Base-by-base conservation (phyloP, 2,113 vertebrate species). In the Peromyscus polionotus region DNA sequence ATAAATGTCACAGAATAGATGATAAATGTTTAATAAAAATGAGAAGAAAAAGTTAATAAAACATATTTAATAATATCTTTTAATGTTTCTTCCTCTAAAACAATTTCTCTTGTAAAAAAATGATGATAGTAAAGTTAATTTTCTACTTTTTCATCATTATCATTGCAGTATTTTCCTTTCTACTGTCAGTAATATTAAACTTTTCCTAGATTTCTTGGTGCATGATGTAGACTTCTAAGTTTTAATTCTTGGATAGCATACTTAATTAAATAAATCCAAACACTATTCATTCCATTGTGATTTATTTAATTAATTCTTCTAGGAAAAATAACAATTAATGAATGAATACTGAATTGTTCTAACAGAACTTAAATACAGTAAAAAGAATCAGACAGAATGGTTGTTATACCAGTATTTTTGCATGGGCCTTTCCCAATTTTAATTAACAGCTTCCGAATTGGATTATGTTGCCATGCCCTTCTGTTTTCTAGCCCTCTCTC, bases 361-460 rank as follows among this genome's bases (percentile, higher is more conserved):
- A 48, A 95, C 8, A 5, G 2, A 39, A 73, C 31, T n/a, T 17
- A 63, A 73, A 94, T 36, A 95, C 13, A 84, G 75, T 93, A 83
- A 87, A 3, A 26, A 7, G 19, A 87, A 80, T 75, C 26, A 33
- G 48, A 68, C 22, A 65, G 59, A 81, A 9, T 75, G 24, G 51
- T 68, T 93, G 5, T 5, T 5, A 77, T 92, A 4, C 4, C 0
- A 39, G 17, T 33, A 61, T 20, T 92, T 94, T 90, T 96, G 3
- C 31, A 91, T 22, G 6, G 94, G 26, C 77, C 16, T 94, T 91
- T 91, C 42, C 16, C 39, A 91, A 72, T 96, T 91, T 97, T 97
- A 98, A 95, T 95, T 96, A 98, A 96, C 70, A 96, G 84, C 63
- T 96, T 96, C 96, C 95, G 90, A 95, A 86, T 14, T 96, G 77